A percentile compares a stretch with the other conserved stretches of the same genome.
These are phyloP conservation scores for Dipodomys spectabilis DNA, from an alignment of 2,113 vertebrate species.

Conservation along the genomic window DNA sequence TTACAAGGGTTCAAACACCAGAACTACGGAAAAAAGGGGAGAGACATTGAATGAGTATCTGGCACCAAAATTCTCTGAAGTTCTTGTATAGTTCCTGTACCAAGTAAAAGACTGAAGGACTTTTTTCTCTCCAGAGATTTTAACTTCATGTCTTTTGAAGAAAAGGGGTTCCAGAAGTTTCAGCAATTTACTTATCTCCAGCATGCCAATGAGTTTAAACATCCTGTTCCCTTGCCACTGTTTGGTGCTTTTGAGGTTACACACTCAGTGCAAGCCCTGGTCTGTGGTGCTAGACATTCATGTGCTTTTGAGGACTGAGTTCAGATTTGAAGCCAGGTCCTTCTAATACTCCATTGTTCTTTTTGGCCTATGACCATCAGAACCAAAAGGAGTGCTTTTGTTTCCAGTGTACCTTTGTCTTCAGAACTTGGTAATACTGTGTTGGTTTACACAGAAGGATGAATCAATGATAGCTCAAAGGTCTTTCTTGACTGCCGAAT, in stretches of 20 bases:
- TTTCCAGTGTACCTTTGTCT: not conserved
- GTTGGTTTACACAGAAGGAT: not conserved
- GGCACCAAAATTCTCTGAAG: not conserved
- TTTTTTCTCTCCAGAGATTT: too few relatives aligned
- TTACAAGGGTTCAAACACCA: too few relatives aligned
- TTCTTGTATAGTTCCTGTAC: not conserved
- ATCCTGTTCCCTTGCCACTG: not conserved
- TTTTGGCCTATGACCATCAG: not conserved
- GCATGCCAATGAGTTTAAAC: not conserved
- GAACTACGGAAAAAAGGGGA: not conserved
- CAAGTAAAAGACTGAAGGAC: not conserved
- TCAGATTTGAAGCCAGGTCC: constrained; percentile 36
- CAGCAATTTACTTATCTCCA: too few relatives aligned
- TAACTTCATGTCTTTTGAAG: too few relatives aligned
- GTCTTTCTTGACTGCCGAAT: constrained; percentile 9
- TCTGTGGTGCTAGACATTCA: not conserved
- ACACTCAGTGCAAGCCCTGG: not conserved
- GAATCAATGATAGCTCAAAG: not conserved
- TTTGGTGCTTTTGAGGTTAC: not conserved
- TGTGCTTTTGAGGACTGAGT: not conserved
- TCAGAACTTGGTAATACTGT: not conserved
- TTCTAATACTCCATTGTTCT: not conserved
- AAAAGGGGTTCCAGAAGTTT: too few relatives aligned
- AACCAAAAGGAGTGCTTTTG: not conserved
- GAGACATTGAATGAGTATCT: not conserved